phyloP scores from a whole-genome alignment of 2,113 vertebrate genomes.

The Limanda limanda region DNA sequence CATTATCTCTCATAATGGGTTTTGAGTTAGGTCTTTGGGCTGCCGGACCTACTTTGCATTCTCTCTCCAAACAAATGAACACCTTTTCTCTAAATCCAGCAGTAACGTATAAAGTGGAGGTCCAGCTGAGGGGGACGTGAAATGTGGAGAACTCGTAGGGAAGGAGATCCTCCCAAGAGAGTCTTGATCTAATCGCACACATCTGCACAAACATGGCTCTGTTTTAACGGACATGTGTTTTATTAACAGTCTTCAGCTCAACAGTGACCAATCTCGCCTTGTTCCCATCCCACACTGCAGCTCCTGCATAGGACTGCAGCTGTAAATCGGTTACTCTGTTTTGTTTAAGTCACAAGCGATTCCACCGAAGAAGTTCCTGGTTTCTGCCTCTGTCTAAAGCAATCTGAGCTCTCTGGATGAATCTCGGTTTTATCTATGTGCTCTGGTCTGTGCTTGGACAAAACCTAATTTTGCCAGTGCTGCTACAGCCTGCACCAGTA shows the following conservation, averaged over 20 bases:
- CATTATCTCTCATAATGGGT: neutral
- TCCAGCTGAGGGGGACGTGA: slow-evolving; percentile 51
- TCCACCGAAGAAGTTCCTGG: neutral
- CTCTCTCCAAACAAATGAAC: slow-evolving; percentile 36
- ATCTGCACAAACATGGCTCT: slow-evolving; percentile 75
- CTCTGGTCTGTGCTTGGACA: slow-evolving; percentile 1
- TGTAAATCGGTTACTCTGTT: neutral
- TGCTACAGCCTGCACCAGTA: slow-evolving; percentile 25
- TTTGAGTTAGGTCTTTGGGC: neutral
- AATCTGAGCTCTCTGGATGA: neutral
- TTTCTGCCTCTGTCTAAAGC: neutral
- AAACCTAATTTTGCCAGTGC: slow-evolving; percentile 12
- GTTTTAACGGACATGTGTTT: slow-evolving; percentile 70
- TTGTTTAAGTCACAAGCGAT: slow-evolving; percentile 2
- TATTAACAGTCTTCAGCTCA: slow-evolving; percentile 62
- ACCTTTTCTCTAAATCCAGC: slow-evolving; percentile 20
- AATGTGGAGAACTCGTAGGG: slow-evolving; percentile 46
- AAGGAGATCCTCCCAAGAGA: slow-evolving; percentile 67
- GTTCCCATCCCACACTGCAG: slow-evolving; percentile 28
- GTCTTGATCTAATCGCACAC: slow-evolving; percentile 62
- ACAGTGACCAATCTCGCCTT: slow-evolving; percentile 37
- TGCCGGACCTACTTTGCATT: neutral
- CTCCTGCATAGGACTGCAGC: neutral
- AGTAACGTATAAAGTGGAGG: slow-evolving; percentile 29
- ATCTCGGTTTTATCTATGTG: slow-evolving; percentile 4